Base-by-base conservation (phyloP, 2,797 vertebrate genomes). In the Tolypeutes matacus region DNA sequence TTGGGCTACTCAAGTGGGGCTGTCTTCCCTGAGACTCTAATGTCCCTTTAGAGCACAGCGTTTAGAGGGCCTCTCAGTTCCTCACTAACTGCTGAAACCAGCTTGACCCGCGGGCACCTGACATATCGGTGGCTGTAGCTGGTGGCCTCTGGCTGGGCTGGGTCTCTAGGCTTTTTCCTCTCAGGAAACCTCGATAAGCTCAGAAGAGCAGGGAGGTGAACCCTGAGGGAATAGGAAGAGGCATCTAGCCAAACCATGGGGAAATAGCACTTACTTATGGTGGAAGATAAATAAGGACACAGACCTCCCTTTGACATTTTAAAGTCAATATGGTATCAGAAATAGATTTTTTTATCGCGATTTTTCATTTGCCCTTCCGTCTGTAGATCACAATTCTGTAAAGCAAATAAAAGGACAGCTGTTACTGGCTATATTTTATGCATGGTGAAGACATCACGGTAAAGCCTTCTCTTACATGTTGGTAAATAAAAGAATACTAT, bases 281-380 rank as follows among this genome's bases (percentile, higher is more conserved):
- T 72, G 89, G 20, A 72, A 84, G 94, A 95, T 72, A 95, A 91
- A 86, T 53, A 72, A 84, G 75, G 80, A 34, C 1, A 27, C 49
- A 20, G 5, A 65, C 51, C 72, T 25, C 81, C 65, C 94, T 75
- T 91, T 90, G 95, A 86, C 92, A 92, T 93, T 92, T 96, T 92
- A 83, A 86, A 94, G 89, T 86, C 96, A 95, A 95, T 91, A 49
- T 64, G 53, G 53, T 89, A 91, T 97, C 93, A 95, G 91, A 91
- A 96, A 89, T 84, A 88, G 83, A 92, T 95, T 92, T 92, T 95
- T 95, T 88, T 86, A 86, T 92, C 94, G 96, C 76, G 80, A 36
- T 51, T 85, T 93, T 96, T 91, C 95, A 76, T 60, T 95, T 75
- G 53, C 93, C 87, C 90, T 64, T 95, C 62, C 15, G 65, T 93